phyloP scores from a whole-genome alignment of 2,797 vertebrate species.

The Coluber constrictor region DNA sequence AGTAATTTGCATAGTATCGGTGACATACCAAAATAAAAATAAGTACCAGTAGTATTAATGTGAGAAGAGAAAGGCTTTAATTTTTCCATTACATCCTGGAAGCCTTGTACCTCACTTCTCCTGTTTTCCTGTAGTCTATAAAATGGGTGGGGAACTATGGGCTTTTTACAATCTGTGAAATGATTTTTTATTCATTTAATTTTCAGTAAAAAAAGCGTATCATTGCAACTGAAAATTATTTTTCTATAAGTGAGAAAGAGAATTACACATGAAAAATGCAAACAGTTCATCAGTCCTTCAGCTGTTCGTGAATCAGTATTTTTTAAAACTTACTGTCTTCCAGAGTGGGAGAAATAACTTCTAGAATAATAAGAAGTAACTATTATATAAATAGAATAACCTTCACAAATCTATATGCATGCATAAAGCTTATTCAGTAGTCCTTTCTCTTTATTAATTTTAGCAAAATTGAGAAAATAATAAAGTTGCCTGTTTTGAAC shows the following conservation, averaged over 20 bases:
- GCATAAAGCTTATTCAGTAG: not conserved
- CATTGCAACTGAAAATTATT: not conserved
- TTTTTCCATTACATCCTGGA: not conserved
- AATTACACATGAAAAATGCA: not conserved
- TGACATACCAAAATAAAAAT: not conserved
- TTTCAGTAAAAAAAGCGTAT: not conserved
- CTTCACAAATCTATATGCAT: not conserved
- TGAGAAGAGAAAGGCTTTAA: not conserved
- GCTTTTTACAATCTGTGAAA: not conserved
- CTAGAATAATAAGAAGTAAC: not conserved
- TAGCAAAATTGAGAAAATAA: constrained; percentile 12
- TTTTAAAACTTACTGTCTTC: not conserved
- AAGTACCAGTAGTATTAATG: not conserved
- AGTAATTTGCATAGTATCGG: not conserved
- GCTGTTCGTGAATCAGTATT: not conserved
- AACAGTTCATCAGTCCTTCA: not conserved
- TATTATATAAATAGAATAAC: not conserved
- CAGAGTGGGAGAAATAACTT: not conserved
- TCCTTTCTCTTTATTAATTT: not conserved
- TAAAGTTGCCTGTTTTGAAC: not conserved
- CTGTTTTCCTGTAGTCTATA: not conserved
- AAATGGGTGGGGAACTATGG: not conserved
- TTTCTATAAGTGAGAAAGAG: not conserved
- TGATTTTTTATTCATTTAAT: not conserved
- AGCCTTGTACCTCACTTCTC: not conserved